phyloP scores from a whole-genome alignment of 1,140 invertebrate species.

The Pseudomyrmex pallidus region DNA sequence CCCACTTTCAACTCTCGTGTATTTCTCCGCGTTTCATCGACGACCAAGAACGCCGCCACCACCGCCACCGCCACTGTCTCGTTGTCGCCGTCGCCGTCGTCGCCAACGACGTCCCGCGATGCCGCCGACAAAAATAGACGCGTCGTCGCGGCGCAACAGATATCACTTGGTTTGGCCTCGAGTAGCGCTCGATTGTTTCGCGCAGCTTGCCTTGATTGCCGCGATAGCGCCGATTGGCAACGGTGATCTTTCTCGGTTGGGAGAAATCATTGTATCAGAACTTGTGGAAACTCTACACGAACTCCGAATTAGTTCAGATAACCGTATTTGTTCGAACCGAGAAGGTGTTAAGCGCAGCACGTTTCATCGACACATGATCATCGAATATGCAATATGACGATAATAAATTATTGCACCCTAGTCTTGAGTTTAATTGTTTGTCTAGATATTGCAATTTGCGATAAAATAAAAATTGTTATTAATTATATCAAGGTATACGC shows the following conservation, averaged over 20 bases:
- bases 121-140: slow-evolving; percentile 80
- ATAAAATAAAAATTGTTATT: too few relatives aligned
- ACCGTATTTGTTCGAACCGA: background rate
- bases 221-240: slow-evolving; percentile 11
- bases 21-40: slow-evolving; percentile 50
- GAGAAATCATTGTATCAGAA: slow-evolving; percentile 2
- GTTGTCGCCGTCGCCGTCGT: slow-evolving; percentile 58
- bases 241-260: background rate
- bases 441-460: too few relatives aligned
- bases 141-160: slow-evolving; percentile 82
- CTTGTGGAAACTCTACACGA: background rate
- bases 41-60: slow-evolving; percentile 39
- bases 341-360: background rate
- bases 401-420: background rate
- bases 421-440: too few relatives aligned
- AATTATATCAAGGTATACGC: too few relatives aligned
- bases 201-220: slow-evolving; percentile 8
- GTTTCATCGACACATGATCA: background rate
- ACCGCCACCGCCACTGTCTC: slow-evolving; percentile 44
- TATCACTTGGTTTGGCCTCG: slow-evolving; percentile 72
- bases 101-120: slow-evolving; percentile 67
- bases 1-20: slow-evolving; percentile 4
- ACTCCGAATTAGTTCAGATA: background rate
- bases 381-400: background rate
- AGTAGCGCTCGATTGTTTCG: slow-evolving; percentile 10